Percentiles rank a stretch among this genome's conserved stretches.
phyloP scores from a whole-genome alignment of 2,797 vertebrate species.

The Aphelocoma californica region DNA sequence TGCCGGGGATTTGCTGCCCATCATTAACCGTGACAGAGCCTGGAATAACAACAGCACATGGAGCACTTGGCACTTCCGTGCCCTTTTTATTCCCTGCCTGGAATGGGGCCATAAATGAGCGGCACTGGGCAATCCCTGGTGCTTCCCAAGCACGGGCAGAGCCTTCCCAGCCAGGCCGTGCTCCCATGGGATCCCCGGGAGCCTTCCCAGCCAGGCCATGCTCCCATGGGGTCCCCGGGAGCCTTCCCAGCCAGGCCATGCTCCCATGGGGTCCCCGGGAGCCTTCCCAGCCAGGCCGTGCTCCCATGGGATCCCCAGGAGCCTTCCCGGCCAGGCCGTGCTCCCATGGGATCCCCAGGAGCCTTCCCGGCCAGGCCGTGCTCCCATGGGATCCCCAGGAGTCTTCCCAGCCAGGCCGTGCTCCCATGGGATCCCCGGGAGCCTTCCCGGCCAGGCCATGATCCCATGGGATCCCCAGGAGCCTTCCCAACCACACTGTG shows the following conservation, averaged over 20 bases:
- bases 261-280: too few relatives aligned
- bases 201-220: neutral
- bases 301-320: neutral
- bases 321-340: neutral
- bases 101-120: neutral
- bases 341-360: neutral
- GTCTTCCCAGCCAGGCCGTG: too few relatives aligned
- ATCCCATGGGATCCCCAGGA: neutral
- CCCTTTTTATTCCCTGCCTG: constrained; percentile 37
- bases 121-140: neutral
- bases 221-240: neutral
- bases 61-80: neutral
- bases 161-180: neutral
- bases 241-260: too few relatives aligned
- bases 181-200: neutral
- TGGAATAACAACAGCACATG: neutral
- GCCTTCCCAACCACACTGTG: too few relatives aligned
- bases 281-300: neutral
- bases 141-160: neutral
- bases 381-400: too few relatives aligned
- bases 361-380: too few relatives aligned
- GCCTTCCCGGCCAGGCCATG: neutral
- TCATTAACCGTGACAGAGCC: neutral
- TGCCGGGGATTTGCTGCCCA: neutral
- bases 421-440: too few relatives aligned